Evolutionary conservation across 1,140 invertebrate species (phyloP).

Genomic region (Bactericera cockerelli): DNA sequence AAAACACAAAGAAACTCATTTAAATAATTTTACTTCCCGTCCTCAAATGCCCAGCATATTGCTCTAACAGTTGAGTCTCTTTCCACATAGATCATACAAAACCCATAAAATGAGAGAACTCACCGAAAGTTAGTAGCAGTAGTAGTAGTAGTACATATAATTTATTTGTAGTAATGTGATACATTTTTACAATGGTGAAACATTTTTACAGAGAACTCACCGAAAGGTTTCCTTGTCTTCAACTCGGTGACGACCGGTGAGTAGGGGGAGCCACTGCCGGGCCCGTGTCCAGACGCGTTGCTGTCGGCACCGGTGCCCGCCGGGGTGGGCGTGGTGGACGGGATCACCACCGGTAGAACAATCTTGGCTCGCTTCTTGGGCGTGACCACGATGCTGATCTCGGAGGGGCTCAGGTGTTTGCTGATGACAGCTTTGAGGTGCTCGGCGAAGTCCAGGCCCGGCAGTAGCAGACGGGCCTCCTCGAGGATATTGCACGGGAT

Average conservation of each 20-base stretch:
- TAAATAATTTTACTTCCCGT: too few species aligned
- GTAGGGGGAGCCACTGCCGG: not conserved
- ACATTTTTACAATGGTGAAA: too few species aligned
- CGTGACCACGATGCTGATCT: not conserved
- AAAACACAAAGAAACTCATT: too few species aligned
- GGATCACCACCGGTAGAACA: not conserved
- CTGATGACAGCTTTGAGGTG: not conserved
- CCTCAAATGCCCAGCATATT: too few species aligned
- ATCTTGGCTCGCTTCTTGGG: constrained; percentile 11
- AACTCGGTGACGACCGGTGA: constrained; percentile 15
- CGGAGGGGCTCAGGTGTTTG: not conserved
- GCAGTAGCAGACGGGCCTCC: not conserved
- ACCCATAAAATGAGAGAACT: too few species aligned
- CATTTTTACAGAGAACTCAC: too few species aligned
- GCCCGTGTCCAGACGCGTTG: not conserved
- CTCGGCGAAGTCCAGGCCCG: not conserved
- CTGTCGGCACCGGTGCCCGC: not conserved
- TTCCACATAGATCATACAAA: too few species aligned
- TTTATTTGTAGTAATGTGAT: too few species aligned
- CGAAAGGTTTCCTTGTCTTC: constrained; percentile 42
- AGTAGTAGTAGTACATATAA: too few species aligned
- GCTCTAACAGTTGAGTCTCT: too few species aligned
- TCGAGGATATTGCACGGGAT: not conserved
- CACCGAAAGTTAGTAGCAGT: too few species aligned
- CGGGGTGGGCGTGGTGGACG: not conserved